Conservation (phyloP, 2,113 vertebrate genomes). For the Excalfactoria chinensis region DNA sequence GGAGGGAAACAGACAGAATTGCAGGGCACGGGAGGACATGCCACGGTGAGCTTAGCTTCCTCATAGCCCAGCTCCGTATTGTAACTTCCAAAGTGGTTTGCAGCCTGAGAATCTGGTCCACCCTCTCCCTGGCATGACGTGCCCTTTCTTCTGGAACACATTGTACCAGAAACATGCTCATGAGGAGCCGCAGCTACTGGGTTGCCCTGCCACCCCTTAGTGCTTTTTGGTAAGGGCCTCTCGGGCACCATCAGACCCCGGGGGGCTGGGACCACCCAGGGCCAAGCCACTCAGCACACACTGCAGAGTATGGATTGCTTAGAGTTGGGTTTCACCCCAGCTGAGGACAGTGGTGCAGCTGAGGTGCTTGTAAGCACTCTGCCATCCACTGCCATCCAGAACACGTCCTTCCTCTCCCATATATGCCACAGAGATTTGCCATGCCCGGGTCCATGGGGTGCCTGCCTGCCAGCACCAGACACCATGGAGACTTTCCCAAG, state of each 20-base stretch:
- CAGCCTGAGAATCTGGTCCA: not conserved
- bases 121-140: not conserved
- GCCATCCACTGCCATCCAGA: not conserved
- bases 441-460: not conserved
- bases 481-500: not conserved
- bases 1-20: constrained; percentile 3
- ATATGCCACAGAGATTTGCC: rapidly evolving
- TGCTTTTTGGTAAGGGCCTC: rapidly evolving
- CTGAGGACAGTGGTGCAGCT: rapidly evolving
- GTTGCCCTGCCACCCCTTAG: not conserved
- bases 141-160: not conserved
- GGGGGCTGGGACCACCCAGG: not conserved
- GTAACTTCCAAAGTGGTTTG: not conserved
- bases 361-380: not conserved
- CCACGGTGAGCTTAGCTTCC: not conserved
- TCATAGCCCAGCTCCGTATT: not conserved
- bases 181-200: rapidly evolving
- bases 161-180: rapidly evolving
- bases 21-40: constrained; percentile 53
- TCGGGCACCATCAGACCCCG: not conserved
- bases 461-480: not conserved
- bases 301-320: not conserved
- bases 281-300: not conserved
- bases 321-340: rapidly evolving
- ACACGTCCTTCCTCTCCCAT: not conserved